A percentile compares a stretch with the other conserved stretches of the same genome.
Evolutionary conservation across 2,888 invertebrate species (phyloP).

Genomic region (Caenorhabditis japonica): DNA sequence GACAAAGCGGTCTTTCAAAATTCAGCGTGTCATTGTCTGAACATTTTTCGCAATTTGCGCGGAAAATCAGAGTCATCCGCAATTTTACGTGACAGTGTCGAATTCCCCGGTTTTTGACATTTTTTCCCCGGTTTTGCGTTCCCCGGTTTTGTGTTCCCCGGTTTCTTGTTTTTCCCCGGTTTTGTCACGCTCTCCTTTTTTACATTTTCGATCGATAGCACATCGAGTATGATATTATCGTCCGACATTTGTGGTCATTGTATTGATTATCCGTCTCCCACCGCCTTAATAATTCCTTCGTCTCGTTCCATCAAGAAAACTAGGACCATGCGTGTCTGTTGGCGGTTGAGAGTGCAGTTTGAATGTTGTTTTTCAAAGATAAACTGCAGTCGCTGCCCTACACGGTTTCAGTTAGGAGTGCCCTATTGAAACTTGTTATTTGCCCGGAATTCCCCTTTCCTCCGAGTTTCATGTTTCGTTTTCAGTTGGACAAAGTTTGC

Average conservation of each 20-base stretch:
- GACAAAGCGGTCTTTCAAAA: too few species aligned
- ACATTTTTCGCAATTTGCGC: too few species aligned
- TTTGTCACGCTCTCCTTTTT: too few species aligned
- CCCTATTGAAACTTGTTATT: constrained; percentile 31
- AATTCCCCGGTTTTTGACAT: too few species aligned
- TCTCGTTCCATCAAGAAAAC: constrained; percentile 26
- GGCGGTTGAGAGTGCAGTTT: constrained; percentile 47
- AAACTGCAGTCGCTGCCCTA: constrained; percentile 42
- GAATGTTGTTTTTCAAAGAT: constrained; percentile 34
- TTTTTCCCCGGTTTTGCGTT: too few species aligned
- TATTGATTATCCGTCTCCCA: constrained; percentile 35
- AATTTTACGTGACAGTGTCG: too few species aligned
- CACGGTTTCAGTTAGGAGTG: constrained; percentile 48
- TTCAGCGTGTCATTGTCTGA: too few species aligned
- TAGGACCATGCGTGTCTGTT: constrained; percentile 42
- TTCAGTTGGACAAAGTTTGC: constrained; percentile 78
- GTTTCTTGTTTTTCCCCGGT: too few species aligned
- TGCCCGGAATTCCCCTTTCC: too few species aligned
- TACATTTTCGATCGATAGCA: constrained; percentile 31
- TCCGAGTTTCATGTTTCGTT: too few species aligned
- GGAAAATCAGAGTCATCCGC: too few species aligned
- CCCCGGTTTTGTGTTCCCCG: too few species aligned
- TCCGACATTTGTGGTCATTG: constrained; percentile 40
- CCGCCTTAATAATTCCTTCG: constrained; percentile 38
- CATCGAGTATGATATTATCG: constrained; percentile 5